A percentile compares a stretch with the other conserved stretches of the same genome.
These are phyloP conservation scores for Cyaniris semiargus DNA, from an alignment of 2,888 invertebrate genomes.

Conservation along the genomic window DNA sequence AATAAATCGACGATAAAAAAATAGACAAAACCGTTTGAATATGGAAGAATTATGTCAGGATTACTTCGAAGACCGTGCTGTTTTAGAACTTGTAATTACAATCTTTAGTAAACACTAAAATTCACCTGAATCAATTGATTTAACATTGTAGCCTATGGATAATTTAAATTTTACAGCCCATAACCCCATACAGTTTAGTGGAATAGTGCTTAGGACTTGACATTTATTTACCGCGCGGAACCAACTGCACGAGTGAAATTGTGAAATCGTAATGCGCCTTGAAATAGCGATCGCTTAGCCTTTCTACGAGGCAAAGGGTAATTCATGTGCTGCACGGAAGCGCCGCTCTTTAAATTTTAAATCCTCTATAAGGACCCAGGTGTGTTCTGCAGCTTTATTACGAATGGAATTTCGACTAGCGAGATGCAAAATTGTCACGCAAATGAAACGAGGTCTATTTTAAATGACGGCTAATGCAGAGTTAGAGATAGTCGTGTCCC, in stretches of 20 bases:
- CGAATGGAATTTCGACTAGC: background rate
- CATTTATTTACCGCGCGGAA: conserved; percentile 25
- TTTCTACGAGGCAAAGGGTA: conserved; percentile 28
- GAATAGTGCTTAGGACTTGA: background rate
- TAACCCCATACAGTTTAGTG: background rate
- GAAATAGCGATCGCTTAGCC: conserved; percentile 9
- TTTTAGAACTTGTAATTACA: background rate
- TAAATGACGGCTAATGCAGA: background rate
- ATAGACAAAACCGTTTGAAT: background rate
- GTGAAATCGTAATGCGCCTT: conserved; percentile 26
- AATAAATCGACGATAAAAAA: background rate
- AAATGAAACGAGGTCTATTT: background rate
- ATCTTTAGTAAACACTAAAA: background rate
- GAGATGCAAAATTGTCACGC: background rate
- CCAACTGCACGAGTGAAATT: conserved; percentile 18
- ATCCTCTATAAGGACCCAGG: background rate
- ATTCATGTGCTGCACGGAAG: background rate
- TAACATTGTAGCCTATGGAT: background rate
- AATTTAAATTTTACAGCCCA: background rate
- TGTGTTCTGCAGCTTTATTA: background rate
- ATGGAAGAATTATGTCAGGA: too few species aligned
- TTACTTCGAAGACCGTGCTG: background rate
- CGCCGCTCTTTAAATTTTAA: background rate
- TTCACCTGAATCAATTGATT: background rate
- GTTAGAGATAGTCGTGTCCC: conserved; percentile 5